phyloP scores from a whole-genome alignment of 2,888 invertebrate species.

The Tethea ocularis region DNA sequence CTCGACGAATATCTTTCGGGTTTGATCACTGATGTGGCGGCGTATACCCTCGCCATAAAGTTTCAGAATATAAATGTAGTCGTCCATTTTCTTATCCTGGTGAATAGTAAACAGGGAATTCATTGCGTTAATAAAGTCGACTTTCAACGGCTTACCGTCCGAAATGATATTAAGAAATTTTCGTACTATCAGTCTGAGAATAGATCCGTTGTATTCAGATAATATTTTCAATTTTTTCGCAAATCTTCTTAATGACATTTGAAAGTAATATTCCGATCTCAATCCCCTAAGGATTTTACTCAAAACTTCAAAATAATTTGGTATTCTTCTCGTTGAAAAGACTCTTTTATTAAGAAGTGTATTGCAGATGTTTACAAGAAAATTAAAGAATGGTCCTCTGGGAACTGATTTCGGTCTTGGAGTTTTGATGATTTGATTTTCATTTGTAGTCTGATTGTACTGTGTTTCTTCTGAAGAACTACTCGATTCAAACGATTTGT shows the following conservation, averaged over 20 bases:
- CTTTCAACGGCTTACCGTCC: constrained; percentile 40
- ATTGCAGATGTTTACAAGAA: constrained; percentile 54
- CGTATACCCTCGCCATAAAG: constrained; percentile 41
- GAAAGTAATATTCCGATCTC: constrained; percentile 37
- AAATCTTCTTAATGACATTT: constrained; percentile 43
- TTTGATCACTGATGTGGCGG: constrained; percentile 42
- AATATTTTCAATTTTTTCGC: constrained; percentile 40
- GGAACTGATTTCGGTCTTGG: constrained; percentile 29
- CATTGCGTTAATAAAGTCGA: constrained; percentile 49
- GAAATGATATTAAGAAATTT: constrained; percentile 44
- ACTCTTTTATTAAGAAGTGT: constrained; percentile 37
- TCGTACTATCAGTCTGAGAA: constrained; percentile 39
- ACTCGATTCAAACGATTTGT: neutral
- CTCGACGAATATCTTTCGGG: constrained; percentile 44
- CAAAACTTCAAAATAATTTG: constrained; percentile 48
- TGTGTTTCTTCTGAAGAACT: neutral
- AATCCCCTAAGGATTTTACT: constrained; percentile 42
- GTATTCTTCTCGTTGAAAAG: constrained; percentile 36
- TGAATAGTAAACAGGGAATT: constrained; percentile 49
- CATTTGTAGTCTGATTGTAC: neutral
- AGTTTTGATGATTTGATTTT: constrained; percentile 7
- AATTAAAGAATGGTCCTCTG: constrained; percentile 55
- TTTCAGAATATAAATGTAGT: constrained; percentile 56
- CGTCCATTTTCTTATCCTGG: constrained; percentile 51
- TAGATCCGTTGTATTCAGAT: constrained; percentile 36